These are phyloP conservation scores for Pseudomyrmex cubaensis DNA, from an alignment of 1,140 invertebrate species.

Conservation along the genomic window DNA sequence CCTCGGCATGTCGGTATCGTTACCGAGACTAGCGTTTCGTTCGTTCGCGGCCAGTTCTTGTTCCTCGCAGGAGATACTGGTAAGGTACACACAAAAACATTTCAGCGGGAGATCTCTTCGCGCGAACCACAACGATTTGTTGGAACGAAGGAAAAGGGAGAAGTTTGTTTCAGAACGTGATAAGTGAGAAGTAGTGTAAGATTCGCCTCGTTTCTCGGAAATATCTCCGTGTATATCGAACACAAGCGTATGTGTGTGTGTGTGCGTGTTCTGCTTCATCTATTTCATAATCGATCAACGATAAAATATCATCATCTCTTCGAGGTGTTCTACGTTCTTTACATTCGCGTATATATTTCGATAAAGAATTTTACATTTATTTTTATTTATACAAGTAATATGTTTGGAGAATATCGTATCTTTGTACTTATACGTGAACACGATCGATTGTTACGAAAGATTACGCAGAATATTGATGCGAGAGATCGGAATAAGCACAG, in stretches of 20 bases:
- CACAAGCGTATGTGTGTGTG: too few relatives aligned
- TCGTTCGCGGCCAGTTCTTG: constrained; percentile 37
- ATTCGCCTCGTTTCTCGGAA: background rate
- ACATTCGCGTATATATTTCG: background rate
- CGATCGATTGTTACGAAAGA: background rate
- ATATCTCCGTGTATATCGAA: background rate
- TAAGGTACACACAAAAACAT: constrained; percentile 34
- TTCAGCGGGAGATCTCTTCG: constrained; percentile 33
- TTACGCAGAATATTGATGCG: background rate
- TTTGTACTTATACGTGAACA: background rate
- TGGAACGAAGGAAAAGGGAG: constrained; percentile 18
- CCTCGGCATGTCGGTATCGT: constrained; percentile 44
- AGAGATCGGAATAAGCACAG: constrained; percentile 34
- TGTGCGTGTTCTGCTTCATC: background rate
- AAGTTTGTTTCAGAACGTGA: constrained; percentile 24
- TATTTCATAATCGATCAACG: background rate
- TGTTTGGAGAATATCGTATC: too few relatives aligned
- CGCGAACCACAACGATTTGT: constrained; percentile 32
- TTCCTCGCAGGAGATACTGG: constrained; percentile 3
- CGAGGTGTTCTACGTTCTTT: background rate
- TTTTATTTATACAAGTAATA: too few relatives aligned
- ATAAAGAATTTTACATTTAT: too few relatives aligned
- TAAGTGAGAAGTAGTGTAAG: constrained; percentile 39
- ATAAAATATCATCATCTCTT: background rate
- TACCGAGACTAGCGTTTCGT: constrained; percentile 46